Conservation (phyloP, 2,888 invertebrate species). For the Corythucha ciliata region DNA sequence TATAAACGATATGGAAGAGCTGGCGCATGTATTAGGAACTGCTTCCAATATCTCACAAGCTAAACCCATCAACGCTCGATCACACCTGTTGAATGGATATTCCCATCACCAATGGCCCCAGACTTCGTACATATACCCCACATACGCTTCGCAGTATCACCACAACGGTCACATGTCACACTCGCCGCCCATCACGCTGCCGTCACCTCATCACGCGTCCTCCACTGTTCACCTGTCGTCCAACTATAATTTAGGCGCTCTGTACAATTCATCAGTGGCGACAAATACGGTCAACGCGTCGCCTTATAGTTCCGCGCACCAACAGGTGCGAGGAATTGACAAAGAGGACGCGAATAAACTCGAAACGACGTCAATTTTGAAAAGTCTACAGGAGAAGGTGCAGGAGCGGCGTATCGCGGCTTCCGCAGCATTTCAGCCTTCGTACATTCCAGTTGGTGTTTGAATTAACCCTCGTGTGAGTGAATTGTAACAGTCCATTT, state of each 20-base stretch:
- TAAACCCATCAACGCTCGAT: not conserved
- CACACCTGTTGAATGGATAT: not conserved
- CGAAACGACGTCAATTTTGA: constrained; percentile 19
- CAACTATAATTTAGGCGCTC: too few relatives aligned
- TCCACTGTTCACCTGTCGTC: not conserved
- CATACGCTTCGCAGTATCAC: constrained; percentile 17
- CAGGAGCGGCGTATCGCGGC: constrained; percentile 5
- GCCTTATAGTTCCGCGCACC: not conserved
- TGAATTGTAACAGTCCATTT: too few relatives aligned
- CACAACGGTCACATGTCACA: constrained; percentile 1
- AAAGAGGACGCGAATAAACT: constrained; percentile 7
- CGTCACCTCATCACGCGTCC: not conserved
- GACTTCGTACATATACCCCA: constrained; percentile 6
- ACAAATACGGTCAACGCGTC: too few relatives aligned
- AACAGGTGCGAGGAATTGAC: too few relatives aligned
- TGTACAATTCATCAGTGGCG: too few relatives aligned
- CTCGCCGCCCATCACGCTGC: too few relatives aligned
- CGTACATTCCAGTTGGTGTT: not conserved
- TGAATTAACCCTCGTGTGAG: not conserved
- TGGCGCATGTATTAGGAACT: constrained; percentile 58
- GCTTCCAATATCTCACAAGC: constrained; percentile 12
- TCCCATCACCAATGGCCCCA: not conserved
- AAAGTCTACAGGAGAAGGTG: constrained; percentile 18
- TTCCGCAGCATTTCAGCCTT: not conserved
- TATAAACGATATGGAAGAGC: constrained; percentile 82